A percentile compares a stretch with the other conserved stretches of the same genome.
These are phyloP conservation scores for Anableps anableps DNA, from an alignment of 2,797 vertebrate species.

Conservation along the genomic window DNA sequence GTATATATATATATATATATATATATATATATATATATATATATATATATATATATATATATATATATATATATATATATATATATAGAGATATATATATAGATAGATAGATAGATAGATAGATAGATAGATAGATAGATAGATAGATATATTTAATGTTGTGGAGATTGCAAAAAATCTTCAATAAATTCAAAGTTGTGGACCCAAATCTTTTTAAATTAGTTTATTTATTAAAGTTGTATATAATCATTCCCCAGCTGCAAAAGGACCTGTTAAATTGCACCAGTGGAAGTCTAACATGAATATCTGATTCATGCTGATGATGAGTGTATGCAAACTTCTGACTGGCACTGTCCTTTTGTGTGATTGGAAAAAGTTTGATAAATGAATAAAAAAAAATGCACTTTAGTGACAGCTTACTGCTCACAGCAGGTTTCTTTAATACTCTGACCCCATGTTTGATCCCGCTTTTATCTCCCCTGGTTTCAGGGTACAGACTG, in stretches of 20 bases:
- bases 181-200: background rate
- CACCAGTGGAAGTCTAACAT: background rate
- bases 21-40: no score
- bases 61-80: no score
- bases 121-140: no score
- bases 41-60: no score
- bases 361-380: slow-evolving; percentile 4
- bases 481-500: slow-evolving; percentile 21
- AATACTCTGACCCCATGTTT: slow-evolving; percentile 39
- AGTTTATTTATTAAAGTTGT: background rate
- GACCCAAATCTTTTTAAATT: background rate
- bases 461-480: slow-evolving; percentile 39
- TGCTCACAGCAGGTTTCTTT: slow-evolving; percentile 43
- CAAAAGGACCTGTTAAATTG: background rate
- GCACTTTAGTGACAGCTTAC: slow-evolving; percentile 26
- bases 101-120: no score
- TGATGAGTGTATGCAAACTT: background rate
- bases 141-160: background rate
- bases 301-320: background rate
- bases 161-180: background rate
- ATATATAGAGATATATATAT: no score
- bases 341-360: background rate
- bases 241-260: background rate
- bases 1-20: no score
- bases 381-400: slow-evolving; percentile 6